These are phyloP conservation scores for Nanorana parkeri DNA, from an alignment of 2,113 vertebrate genomes.

Conservation along the genomic window DNA sequence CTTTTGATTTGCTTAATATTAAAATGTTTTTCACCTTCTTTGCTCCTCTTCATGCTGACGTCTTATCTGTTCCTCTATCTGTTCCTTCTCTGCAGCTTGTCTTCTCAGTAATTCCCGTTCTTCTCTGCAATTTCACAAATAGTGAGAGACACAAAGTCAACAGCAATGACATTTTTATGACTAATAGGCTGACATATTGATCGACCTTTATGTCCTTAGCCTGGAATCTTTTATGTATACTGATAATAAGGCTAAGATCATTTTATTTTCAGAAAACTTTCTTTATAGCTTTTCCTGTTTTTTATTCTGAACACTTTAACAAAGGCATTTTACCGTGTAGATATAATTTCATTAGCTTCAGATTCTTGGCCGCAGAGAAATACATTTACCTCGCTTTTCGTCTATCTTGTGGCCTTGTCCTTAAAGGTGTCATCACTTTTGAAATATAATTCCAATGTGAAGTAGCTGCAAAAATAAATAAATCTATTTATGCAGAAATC, in stretches of 20 bases:
- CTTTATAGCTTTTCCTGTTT: neutral
- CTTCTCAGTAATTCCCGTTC: constrained; percentile 38
- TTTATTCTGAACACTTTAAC: neutral
- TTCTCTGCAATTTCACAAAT: constrained; percentile 47
- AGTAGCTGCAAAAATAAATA: constrained; percentile 22
- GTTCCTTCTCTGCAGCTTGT: constrained; percentile 27
- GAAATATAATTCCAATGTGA: constrained; percentile 55
- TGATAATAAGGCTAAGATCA: constrained; percentile 1
- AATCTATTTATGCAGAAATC: no score
- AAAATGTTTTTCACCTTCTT: constrained; percentile 47
- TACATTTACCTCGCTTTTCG: constrained; percentile 50
- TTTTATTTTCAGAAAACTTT: constrained; percentile 29
- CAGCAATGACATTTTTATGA: constrained; percentile 30
- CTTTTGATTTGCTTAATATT: neutral
- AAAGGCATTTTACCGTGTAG: constrained; percentile 2
- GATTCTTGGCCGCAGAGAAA: neutral
- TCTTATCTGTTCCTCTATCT: constrained; percentile 45
- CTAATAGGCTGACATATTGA: constrained; percentile 27
- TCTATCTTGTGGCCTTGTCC: constrained; percentile 58
- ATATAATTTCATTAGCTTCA: neutral
- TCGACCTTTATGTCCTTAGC: neutral
- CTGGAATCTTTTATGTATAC: neutral
- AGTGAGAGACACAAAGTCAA: constrained; percentile 5
- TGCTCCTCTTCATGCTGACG: constrained; percentile 45
- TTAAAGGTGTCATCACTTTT: constrained; percentile 15